Base-by-base conservation (phyloP, 1,140 invertebrate genomes). In the Agrypnia vestita region DNA sequence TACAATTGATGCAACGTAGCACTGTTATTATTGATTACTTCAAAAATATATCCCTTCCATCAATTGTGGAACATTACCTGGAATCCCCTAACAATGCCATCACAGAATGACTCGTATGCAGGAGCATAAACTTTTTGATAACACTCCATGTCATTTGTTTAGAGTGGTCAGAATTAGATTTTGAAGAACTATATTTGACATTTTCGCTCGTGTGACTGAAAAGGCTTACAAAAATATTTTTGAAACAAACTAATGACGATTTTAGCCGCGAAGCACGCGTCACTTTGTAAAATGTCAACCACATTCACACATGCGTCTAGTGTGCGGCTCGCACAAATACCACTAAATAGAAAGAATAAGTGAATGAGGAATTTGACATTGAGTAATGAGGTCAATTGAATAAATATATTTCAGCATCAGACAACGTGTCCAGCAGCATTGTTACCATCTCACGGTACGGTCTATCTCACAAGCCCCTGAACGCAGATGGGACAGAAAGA, bases 1-100 rank as follows among this genome's bases (percentile, higher is more conserved):
- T 56, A 77, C 79, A 80, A 80, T 76, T 80, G 72, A 76, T 51
- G 62, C 64, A 47, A 21, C 61, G 44, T 69, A 69, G 56, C 47
- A 69, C 64, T 69, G 64, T 69, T 69, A 69, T 69, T 47, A 47
- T 47, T 53, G 53, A 73, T 73, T 49, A 73, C 17, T 73, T 69
- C 43, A 69, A 64, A 69, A 69, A 69, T 69, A 69, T 69, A 69
- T 69, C 64, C 64, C 46, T 69, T 47, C 17, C 64, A 73, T 55
- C 71, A 73, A 73, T 73, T 73, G 71, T 69, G n/a, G 19, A 35
- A 69, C 64, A 69, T 69, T 49, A 69, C 64, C 64, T 47, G 12
- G n/a, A 47, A 17, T 47, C 64, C 35, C 61, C 35, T 35, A 35
- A 35, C 19, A 25, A 59, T 35, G 25, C 13, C 61, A 25, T 64